Evolutionary conservation across 2,888 invertebrate genomes (phyloP), one percentile per base, ranked within the genome.

Genomic region (Machimus atricapillus): DNA sequence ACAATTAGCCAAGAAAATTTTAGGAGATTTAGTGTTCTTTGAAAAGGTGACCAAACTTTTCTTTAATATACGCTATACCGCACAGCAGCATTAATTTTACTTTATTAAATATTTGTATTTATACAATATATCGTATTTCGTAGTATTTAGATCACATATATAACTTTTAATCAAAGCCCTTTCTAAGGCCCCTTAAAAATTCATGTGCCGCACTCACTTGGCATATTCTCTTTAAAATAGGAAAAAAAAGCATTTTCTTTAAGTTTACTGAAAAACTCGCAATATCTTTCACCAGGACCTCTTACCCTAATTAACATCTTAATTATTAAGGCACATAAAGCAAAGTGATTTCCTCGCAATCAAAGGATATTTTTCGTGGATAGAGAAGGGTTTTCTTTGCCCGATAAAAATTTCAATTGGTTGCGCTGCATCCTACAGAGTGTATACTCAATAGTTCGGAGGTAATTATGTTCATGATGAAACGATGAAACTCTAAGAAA

Each of bases 381-480:
- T 9, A 66, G 66, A 19, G 66, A 66, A 66, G 66, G 9, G 66
- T 27, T 66, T 66, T 66, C 66, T 66, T 66, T 66, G 66, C 66
- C 66, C 66, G 66, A 66, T 23, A 23, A 66, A 66, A 9, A 66
- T 66, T 66, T 66, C 66, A 66, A 66, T 66, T 66, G 66, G 66
- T 27, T 66, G 66, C 66, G 27, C 66, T 66, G 66, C 66, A 66
- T 66, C 23, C 52, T 66, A 12, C 66, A 66, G 19, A 27, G 66
- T n/a, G n/a, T 66, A 27, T 66, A 23, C 52, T 79, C 79, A 79
- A 79, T 52, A 52, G 79, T 52, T 79, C 66, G 52, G 52, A 79
- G 79, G 79, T 79, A 79, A 79, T 79, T 79, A 79, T 79, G 27
- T 79, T 79, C 52, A 52, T 31, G 52, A 52, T 79, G 79, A 79